Percentiles rank a stretch among this genome's conserved stretches.
phyloP scores from a whole-genome alignment of 2,113 vertebrate genomes.

The Ancistrus triradiatus region DNA sequence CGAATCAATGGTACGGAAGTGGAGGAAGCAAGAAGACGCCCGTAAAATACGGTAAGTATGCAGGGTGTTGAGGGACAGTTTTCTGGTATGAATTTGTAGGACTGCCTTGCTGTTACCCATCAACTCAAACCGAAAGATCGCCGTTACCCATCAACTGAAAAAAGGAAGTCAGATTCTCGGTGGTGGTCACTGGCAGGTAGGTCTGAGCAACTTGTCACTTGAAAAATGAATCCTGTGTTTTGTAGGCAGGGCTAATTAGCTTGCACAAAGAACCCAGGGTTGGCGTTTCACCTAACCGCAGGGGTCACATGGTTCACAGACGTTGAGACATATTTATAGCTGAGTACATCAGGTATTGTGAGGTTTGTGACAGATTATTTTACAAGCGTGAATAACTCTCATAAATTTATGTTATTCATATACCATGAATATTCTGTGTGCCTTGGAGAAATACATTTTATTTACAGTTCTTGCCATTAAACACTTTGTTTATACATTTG shows the following conservation, averaged over 20 bases:
- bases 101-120: slow-evolving; percentile 32
- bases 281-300: neutral
- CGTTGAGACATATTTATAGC: slow-evolving; percentile 8
- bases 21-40: too few species aligned
- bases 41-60: too few species aligned
- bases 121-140: too few species aligned
- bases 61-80: too few species aligned
- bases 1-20: too few species aligned
- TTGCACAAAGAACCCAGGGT: slow-evolving; percentile 42
- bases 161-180: slow-evolving; percentile 16
- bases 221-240: slow-evolving; percentile 69
- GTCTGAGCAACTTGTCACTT: slow-evolving; percentile 60
- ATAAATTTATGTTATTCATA: too few species aligned
- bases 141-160: slow-evolving; percentile 28
- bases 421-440: too few species aligned
- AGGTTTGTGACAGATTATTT: neutral
- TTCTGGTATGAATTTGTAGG: too few species aligned
- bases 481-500: too few species aligned
- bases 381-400: too few species aligned
- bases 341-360: neutral
- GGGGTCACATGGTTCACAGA: slow-evolving; percentile 10
- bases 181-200: slow-evolving; percentile 50
- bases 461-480: too few species aligned
- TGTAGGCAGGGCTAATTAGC: slow-evolving; percentile 64
- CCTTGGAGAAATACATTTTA: too few species aligned